Conservation (phyloP, 1,140 invertebrate genomes). For the Pemphigus obesinymphae region DNA sequence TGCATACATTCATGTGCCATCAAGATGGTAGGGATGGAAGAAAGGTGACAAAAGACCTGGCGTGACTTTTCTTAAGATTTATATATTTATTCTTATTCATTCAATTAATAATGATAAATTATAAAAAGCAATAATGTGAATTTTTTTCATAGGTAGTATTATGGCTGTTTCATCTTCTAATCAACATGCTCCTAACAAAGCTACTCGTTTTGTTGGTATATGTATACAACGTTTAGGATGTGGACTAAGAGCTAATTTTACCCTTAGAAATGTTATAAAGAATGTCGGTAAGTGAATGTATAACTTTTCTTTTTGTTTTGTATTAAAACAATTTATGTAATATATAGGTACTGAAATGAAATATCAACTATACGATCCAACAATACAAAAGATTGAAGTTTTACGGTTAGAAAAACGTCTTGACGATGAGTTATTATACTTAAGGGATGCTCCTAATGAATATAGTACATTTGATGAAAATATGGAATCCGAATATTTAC, state of each 20-base stretch:
- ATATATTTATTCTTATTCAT: too few relatives aligned
- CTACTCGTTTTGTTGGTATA: constrained; percentile 90
- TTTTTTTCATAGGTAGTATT: constrained; percentile 70
- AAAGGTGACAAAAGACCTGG: too few relatives aligned
- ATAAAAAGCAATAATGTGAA: too few relatives aligned
- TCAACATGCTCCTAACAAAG: constrained; percentile 76
- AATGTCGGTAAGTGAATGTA: constrained; percentile 60
- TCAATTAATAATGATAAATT: too few relatives aligned
- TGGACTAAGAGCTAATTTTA: constrained; percentile 79
- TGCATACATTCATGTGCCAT: too few relatives aligned
- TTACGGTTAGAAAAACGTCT: constrained; percentile 87
- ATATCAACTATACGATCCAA: constrained; percentile 93
- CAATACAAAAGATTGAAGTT: constrained; percentile 83
- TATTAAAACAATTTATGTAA: constrained; percentile 20
- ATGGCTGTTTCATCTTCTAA: constrained; percentile 89
- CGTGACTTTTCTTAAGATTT: too few relatives aligned
- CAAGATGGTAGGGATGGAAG: too few relatives aligned
- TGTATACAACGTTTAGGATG: constrained; percentile 79
- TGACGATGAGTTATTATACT: constrained; percentile 83
- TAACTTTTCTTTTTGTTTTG: neutral
- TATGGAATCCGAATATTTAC: constrained; percentile 77
- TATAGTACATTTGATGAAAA: constrained; percentile 91
- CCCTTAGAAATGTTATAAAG: constrained; percentile 89
- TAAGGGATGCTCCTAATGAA: constrained; percentile 88
- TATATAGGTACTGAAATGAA: constrained; percentile 72